Percentiles rank a stretch among this genome's conserved stretches.
Conservation (phyloP, 2,797 vertebrate genomes). For the Picus viridis region DNA sequence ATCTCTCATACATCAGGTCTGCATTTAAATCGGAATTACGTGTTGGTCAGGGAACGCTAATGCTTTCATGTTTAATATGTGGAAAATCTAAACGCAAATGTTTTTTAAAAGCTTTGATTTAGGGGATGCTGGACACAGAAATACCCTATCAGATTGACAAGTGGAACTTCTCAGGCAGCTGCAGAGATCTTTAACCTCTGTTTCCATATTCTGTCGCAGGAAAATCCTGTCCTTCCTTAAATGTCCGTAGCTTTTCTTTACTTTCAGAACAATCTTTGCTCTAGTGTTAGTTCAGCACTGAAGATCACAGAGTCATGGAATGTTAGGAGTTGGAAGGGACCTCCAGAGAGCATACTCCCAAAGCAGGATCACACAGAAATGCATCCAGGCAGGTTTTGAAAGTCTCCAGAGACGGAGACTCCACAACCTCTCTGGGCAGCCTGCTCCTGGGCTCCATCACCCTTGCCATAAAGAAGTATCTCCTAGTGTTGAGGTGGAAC, state of each 20-base stretch:
- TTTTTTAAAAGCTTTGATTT: conserved; percentile 20
- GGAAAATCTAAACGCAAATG: conserved; percentile 6
- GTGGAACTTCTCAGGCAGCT: not conserved
- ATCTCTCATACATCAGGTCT: not conserved
- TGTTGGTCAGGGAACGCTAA: conserved; percentile 33
- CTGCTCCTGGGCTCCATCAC: no score
- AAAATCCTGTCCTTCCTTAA: not conserved
- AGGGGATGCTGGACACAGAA: not conserved
- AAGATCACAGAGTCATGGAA: not conserved
- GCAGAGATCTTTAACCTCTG: not conserved
- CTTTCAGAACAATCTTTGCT: not conserved
- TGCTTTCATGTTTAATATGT: not conserved
- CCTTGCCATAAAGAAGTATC: no score
- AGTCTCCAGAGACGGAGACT: no score
- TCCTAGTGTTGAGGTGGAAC: no score
- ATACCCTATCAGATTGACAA: not conserved
- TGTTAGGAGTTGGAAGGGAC: no score
- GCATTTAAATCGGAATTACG: conserved; percentile 10
- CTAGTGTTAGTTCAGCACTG: not conserved
- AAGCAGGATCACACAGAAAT: no score
- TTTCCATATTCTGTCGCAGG: not conserved
- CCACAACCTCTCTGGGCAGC: no score
- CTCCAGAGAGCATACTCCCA: no score
- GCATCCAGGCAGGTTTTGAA: no score
- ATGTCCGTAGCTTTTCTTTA: not conserved